Evolutionary conservation across 2,888 invertebrate species (phyloP).

Genomic region (Erebia epiphron): DNA sequence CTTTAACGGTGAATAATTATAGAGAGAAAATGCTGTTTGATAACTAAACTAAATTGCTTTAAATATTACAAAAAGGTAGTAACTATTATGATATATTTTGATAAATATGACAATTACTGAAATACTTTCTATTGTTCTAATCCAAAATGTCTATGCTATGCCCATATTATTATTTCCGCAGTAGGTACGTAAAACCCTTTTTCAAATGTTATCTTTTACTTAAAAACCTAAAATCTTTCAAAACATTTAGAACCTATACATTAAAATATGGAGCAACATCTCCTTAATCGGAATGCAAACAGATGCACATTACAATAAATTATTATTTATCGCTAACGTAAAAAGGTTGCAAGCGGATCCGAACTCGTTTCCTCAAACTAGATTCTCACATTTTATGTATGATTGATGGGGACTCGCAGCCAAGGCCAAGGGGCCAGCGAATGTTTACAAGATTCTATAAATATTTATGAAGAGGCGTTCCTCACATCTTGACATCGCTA

Average conservation of each 20-base stretch:
- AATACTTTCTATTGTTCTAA: no score
- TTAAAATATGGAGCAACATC: slow-evolving; percentile 1
- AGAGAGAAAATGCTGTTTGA: background rate
- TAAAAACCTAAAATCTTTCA: no score
- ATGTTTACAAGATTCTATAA: slow-evolving; percentile 54
- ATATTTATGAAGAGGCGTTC: slow-evolving; percentile 77
- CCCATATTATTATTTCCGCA: no score
- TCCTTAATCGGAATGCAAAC: slow-evolving; percentile 30
- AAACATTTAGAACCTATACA: no score
- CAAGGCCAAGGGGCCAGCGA: slow-evolving; percentile 32
- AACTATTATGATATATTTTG: no score
- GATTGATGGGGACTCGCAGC: slow-evolving; percentile 32
- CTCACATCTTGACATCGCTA: slow-evolving; percentile 62
- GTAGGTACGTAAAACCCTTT: no score
- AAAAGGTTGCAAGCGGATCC: slow-evolving; percentile 20
- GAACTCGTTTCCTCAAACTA: slow-evolving; percentile 30
- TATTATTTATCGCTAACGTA: slow-evolving; percentile 15
- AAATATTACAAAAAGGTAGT: background rate
- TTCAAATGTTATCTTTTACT: no score
- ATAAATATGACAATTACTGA: no score
- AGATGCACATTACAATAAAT: slow-evolving; percentile 32
- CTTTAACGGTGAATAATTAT: slow-evolving; percentile 10
- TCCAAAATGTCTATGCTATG: no score
- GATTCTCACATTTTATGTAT: slow-evolving; percentile 36
- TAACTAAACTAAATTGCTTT: background rate